Evolutionary conservation across 2,113 vertebrate genomes (phyloP).

Genomic region (Pantherophis guttatus): DNA sequence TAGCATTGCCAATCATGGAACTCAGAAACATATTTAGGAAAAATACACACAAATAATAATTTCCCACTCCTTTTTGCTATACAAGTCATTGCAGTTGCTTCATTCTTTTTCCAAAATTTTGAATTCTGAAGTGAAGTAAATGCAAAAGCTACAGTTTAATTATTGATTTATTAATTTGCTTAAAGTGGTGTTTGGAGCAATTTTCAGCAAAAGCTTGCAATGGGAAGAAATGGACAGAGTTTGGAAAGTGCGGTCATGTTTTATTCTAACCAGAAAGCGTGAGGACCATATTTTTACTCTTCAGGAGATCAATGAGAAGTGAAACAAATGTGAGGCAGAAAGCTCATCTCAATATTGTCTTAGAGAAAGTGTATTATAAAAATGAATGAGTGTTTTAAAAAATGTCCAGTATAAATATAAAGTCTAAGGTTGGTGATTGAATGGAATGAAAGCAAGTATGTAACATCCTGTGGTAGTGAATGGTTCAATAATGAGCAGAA

Average conservation of each 20-base stretch:
- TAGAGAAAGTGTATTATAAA: neutral
- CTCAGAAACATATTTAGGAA: constrained; percentile 28
- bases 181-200: neutral
- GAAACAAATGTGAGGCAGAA: neutral
- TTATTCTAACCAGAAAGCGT: neutral
- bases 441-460: neutral
- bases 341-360: neutral
- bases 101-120: neutral
- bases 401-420: neutral
- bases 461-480: neutral
- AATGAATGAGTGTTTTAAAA: neutral
- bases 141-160: neutral
- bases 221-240: neutral
- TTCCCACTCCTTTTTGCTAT: constrained; percentile 7
- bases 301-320: neutral
- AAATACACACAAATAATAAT: constrained; percentile 32
- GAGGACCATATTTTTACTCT: neutral
- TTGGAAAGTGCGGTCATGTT: neutral
- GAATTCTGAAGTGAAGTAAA: neutral
- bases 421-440: neutral
- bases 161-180: neutral
- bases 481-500: neutral
- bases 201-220: neutral
- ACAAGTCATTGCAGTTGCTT: neutral
- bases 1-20: constrained; percentile 20